phyloP scores from a whole-genome alignment of 1,140 invertebrate species.

The Drosophila nigrodunni region DNA sequence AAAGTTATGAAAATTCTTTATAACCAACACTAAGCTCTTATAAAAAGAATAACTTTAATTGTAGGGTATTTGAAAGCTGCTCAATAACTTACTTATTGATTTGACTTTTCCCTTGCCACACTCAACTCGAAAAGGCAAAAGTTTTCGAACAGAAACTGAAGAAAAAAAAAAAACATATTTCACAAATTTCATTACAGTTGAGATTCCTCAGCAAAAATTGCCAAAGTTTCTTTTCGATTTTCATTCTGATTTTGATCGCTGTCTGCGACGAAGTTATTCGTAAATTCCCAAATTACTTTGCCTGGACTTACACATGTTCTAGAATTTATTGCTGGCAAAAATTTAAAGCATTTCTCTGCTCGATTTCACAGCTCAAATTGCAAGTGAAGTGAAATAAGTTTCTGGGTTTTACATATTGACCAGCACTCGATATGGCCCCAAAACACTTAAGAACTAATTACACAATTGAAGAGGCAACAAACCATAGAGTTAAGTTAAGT shows the following conservation, averaged over 20 bases:
- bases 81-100: not conserved
- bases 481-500: slow-evolving; percentile 7
- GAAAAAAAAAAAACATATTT: slow-evolving; percentile 21
- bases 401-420: slow-evolving; percentile 5
- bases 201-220: slow-evolving; percentile 8
- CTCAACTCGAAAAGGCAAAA: slow-evolving; percentile 11
- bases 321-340: not conserved
- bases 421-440: slow-evolving; percentile 1
- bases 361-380: slow-evolving; percentile 20
- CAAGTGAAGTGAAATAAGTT: slow-evolving; percentile 8
- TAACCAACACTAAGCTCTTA: no score
- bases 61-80: not conserved
- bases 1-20: no score
- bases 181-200: slow-evolving; percentile 18
- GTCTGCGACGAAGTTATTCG: slow-evolving; percentile 16
- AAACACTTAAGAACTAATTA: slow-evolving; percentile 7
- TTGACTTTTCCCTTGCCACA: not conserved
- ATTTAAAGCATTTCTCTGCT: slow-evolving; percentile 12
- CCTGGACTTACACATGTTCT: not conserved
- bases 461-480: slow-evolving; percentile 2
- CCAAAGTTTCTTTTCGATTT: slow-evolving; percentile 15
- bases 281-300: slow-evolving; percentile 27
- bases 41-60: not conserved
- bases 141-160: slow-evolving; percentile 14
- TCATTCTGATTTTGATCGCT: slow-evolving; percentile 30